phyloP scores from a whole-genome alignment of 2,113 vertebrate genomes.

The Gymnocephalus cernua region DNA sequence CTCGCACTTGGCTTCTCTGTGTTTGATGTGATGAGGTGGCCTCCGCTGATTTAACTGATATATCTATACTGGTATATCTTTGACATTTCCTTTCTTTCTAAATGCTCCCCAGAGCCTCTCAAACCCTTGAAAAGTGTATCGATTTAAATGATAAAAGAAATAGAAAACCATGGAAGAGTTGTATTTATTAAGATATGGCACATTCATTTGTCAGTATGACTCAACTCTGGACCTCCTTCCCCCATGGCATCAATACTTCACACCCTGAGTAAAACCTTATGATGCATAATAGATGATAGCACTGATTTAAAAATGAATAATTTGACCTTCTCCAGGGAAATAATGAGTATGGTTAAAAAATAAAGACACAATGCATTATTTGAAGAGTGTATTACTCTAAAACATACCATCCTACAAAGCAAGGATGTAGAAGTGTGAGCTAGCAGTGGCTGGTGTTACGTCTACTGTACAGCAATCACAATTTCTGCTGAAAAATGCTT shows the following conservation, averaged over 20 bases:
- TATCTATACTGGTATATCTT: not conserved
- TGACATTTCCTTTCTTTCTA: not conserved
- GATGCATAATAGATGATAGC: constrained; percentile 34
- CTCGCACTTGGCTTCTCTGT: no score
- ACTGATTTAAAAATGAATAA: constrained; percentile 17
- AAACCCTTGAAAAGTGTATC: not conserved
- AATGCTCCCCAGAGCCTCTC: not conserved
- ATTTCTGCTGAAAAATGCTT: no score
- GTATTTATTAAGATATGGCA: not conserved
- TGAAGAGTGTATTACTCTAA: not conserved
- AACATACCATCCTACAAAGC: not conserved
- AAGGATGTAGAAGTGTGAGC: not conserved
- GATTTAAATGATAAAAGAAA: not conserved
- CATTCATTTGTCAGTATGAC: constrained; percentile 2
- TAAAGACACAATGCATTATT: not conserved
- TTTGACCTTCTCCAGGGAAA: constrained; percentile 6
- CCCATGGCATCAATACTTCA: constrained; percentile 13
- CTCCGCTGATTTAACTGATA: no score
- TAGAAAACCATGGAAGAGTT: not conserved
- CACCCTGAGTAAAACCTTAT: constrained; percentile 16
- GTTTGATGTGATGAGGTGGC: no score
- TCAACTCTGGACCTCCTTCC: constrained; percentile 12
- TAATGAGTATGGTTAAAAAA: constrained; percentile 15
- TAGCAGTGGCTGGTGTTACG: not conserved
- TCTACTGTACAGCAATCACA: not conserved